Conservation (phyloP, 2,797 vertebrate species). For the Poecile montanus region DNA sequence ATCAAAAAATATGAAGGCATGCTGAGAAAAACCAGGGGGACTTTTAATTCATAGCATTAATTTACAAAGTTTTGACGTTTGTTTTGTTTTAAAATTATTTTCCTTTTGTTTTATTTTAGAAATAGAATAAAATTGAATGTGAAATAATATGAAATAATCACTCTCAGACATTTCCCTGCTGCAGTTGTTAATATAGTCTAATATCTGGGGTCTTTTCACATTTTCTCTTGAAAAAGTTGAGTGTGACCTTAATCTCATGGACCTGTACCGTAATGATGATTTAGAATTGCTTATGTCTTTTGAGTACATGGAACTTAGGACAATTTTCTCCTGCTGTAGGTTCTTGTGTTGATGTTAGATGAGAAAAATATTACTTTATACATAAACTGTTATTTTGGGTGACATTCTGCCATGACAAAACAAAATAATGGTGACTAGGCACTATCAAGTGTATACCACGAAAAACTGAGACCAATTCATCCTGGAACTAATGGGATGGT, state of each 20-base stretch:
- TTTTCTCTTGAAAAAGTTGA: background rate
- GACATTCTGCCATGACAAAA: background rate
- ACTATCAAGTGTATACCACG: background rate
- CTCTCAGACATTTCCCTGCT: background rate
- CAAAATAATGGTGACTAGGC: background rate
- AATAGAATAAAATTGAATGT: background rate
- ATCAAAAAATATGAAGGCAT: background rate
- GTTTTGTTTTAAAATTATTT: background rate
- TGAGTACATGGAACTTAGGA: background rate
- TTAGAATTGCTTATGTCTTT: background rate
- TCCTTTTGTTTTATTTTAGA: background rate
- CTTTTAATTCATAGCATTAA: conserved; percentile 15
- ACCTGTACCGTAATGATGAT: background rate
- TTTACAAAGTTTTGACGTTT: background rate
- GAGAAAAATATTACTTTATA: background rate
- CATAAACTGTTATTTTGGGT: background rate
- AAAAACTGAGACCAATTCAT: background rate
- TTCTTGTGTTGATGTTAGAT: background rate
- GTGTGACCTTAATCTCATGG: background rate
- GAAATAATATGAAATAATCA: background rate
- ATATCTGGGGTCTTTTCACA: background rate
- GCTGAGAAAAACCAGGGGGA: conserved; percentile 2
- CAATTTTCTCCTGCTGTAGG: background rate
- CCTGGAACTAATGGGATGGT: background rate
- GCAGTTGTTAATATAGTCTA: background rate